phyloP scores from a whole-genome alignment of 2,888 invertebrate species.

The Yponomeuta sedellus region DNA sequence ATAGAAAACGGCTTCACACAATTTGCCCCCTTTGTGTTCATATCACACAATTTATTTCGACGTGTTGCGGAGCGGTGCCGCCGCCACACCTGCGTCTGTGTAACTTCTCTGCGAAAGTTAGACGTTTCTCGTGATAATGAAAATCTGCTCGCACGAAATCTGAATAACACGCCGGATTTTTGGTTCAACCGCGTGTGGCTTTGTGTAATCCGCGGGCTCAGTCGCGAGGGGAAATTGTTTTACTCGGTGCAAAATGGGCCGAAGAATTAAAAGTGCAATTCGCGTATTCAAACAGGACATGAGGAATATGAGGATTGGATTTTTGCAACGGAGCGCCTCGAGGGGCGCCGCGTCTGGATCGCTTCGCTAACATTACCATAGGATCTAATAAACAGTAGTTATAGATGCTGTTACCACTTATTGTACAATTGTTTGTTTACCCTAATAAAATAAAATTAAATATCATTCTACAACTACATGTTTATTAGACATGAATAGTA shows the following conservation, averaged over 20 bases:
- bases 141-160: slow-evolving; percentile 29
- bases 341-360: too few relatives aligned
- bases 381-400: too few relatives aligned
- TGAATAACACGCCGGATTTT: slow-evolving; percentile 22
- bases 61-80: neutral
- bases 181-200: slow-evolving; percentile 2
- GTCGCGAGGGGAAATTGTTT: slow-evolving; percentile 5
- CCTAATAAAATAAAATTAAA: too few relatives aligned
- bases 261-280: neutral
- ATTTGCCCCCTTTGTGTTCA: neutral
- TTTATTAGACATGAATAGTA: too few relatives aligned
- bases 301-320: neutral
- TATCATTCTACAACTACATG: too few relatives aligned
- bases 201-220: slow-evolving; percentile 1
- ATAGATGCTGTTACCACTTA: too few relatives aligned
- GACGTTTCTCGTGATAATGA: slow-evolving; percentile 29
- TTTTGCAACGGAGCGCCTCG: neutral
- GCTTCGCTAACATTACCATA: too few relatives aligned
- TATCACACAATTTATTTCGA: slow-evolving; percentile 1
- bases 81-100: slow-evolving; percentile 7
- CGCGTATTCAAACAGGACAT: neutral
- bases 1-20: neutral
- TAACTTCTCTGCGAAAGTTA: slow-evolving; percentile 11
- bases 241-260: neutral
- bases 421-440: too few relatives aligned